Conservation (phyloP, 2,888 invertebrate genomes). For the Mythimna impura region DNA sequence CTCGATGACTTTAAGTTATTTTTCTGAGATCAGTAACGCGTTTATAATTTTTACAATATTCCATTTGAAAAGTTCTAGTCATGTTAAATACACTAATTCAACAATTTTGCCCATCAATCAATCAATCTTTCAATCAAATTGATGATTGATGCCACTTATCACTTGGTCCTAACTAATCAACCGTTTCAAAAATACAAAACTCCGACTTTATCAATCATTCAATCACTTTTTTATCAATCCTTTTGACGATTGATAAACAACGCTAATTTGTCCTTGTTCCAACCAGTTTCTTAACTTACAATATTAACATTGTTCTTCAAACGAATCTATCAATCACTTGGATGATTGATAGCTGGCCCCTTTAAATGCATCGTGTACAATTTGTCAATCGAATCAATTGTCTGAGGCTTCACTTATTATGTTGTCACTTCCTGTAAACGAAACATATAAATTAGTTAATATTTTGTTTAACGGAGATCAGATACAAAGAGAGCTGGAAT, state of each 20-base stretch:
- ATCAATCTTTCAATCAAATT: conserved; percentile 61
- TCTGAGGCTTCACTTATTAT: conserved; percentile 44
- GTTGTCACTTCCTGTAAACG: conserved; percentile 46
- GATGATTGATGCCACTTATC: conserved; percentile 56
- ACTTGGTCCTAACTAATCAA: conserved; percentile 53
- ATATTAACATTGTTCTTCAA: conserved; percentile 35
- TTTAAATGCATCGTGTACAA: conserved; percentile 38
- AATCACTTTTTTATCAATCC: conserved; percentile 25
- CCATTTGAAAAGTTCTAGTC: conserved; percentile 36
- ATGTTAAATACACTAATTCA: conserved; percentile 46
- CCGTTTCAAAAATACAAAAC: conserved; percentile 46
- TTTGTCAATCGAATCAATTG: conserved; percentile 43
- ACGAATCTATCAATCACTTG: conserved; percentile 31
- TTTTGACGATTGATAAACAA: conserved; percentile 30
- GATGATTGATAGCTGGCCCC: conserved; percentile 47
- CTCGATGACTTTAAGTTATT: background rate
- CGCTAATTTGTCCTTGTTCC: conserved; percentile 34
- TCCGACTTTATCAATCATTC: conserved; percentile 26
- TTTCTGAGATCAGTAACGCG: conserved; percentile 59
- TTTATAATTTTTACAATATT: conserved; percentile 30
- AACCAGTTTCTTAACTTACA: conserved; percentile 18
- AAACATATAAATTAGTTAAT: background rate
- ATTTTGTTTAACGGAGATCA: background rate
- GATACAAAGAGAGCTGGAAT: background rate
- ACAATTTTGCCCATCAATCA: conserved; percentile 56